phyloP scores from a whole-genome alignment of 2,113 vertebrate species.

The Pseudorectes ferrugineus region DNA sequence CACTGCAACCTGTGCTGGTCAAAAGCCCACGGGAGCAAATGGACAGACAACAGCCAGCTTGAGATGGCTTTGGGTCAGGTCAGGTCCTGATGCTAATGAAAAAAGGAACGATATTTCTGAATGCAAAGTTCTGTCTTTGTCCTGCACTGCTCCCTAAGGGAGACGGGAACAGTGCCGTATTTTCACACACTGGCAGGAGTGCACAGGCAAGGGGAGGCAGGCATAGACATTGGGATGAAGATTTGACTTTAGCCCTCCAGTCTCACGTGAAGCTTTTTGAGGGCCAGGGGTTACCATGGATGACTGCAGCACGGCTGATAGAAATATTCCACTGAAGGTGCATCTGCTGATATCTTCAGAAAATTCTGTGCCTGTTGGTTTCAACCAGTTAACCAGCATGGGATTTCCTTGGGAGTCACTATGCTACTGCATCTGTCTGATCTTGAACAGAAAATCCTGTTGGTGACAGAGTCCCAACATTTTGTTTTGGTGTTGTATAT shows the following conservation, averaged over 20 bases:
- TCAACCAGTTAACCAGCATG: not conserved
- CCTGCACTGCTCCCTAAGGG: not conserved
- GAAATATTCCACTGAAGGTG: not conserved
- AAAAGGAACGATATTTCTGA: not conserved
- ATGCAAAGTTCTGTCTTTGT: not conserved
- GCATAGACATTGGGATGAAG: not conserved
- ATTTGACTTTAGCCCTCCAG: not conserved
- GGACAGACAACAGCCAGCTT: not conserved
- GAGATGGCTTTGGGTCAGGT: not conserved
- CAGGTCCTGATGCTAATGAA: not conserved
- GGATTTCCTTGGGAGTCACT: not conserved
- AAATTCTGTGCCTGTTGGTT: not conserved
- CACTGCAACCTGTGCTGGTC: not conserved
- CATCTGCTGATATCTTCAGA: not conserved
- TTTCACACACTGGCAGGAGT: not conserved
- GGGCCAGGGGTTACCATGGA: not conserved
- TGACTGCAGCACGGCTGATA: accelerated
- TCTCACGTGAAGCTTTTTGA: not conserved
- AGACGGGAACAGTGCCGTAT: not conserved
- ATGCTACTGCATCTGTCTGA: not conserved
- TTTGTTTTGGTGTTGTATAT: not conserved
- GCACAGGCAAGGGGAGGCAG: not conserved
- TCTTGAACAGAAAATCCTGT: not conserved
- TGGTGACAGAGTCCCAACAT: not conserved
- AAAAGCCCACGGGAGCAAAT: not conserved